These are phyloP conservation scores for Tenualosa thibaudeaui DNA, from an alignment of 2,797 vertebrate genomes.

Conservation along the genomic window DNA sequence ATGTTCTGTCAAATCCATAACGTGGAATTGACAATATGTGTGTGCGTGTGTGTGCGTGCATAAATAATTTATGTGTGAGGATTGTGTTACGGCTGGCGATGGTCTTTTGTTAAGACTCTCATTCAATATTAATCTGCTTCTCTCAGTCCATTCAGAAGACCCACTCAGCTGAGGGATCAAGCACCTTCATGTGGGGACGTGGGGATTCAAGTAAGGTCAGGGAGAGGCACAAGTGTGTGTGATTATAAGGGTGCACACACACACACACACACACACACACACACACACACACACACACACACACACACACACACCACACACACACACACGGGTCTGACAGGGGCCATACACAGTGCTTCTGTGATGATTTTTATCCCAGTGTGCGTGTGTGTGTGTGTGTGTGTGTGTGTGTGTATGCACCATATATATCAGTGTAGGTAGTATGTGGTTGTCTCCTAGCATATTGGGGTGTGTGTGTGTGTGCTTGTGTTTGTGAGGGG, in stretches of 20 bases:
- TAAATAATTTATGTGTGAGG: constrained; percentile 53
- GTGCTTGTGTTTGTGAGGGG: too few relatives aligned
- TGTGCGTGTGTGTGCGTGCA: not conserved
- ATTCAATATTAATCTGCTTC: constrained; percentile 81
- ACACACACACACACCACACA: not conserved
- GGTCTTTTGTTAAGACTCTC: constrained; percentile 67
- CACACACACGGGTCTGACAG: too few relatives aligned
- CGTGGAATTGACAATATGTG: not conserved
- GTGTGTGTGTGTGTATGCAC: too few relatives aligned
- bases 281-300: not conserved
- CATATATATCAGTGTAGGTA: too few relatives aligned
- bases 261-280: not conserved
- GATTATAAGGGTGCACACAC: not conserved
- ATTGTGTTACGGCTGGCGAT: constrained; percentile 52
- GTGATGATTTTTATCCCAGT: not conserved
- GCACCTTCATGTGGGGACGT: constrained; percentile 32
- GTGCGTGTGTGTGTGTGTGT: not conserved
- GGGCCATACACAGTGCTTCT: not conserved
- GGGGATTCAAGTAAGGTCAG: not conserved
- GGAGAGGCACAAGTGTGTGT: too few relatives aligned
- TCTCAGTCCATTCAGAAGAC: constrained; percentile 60
- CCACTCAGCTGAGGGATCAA: constrained; percentile 51
- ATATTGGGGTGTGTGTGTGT: too few relatives aligned
- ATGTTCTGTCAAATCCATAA: too few relatives aligned
- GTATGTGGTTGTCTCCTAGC: too few relatives aligned